These are phyloP conservation scores for Lampris megalopsis DNA, from an alignment of 2,113 vertebrate species.

Conservation along the genomic window DNA sequence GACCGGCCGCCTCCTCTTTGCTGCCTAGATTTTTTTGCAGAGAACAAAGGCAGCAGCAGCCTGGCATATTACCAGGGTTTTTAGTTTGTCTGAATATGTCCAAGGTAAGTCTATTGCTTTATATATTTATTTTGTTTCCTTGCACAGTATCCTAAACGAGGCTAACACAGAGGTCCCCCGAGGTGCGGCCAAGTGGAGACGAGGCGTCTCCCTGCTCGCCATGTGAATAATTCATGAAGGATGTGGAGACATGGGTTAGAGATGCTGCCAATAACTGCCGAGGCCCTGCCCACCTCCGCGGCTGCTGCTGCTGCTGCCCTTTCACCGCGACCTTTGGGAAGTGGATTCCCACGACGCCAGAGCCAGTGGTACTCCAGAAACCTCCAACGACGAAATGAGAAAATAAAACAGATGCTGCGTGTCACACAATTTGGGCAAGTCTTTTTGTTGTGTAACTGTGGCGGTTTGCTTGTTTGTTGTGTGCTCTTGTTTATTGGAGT, in stretches of 20 bases:
- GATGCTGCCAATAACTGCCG: slow-evolving; percentile 78
- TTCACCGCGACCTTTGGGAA: slow-evolving; percentile 79
- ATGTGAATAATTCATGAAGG: slow-evolving; percentile 80
- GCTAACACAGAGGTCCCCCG: slow-evolving; percentile 60
- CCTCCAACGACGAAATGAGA: slow-evolving; percentile 34
- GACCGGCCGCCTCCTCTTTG: neutral
- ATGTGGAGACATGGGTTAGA: slow-evolving; percentile 80
- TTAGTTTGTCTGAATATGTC: slow-evolving; percentile 50
- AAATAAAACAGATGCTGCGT: slow-evolving; percentile 15
- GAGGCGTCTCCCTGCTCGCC: slow-evolving; percentile 52
- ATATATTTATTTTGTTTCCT: slow-evolving; percentile 10
- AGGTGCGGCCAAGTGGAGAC: slow-evolving; percentile 65
- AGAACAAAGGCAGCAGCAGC: neutral
- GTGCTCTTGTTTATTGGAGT: no score
- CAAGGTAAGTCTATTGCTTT: slow-evolving; percentile 44
- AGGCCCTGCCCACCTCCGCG: slow-evolving; percentile 64
- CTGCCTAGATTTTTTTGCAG: slow-evolving; percentile 11
- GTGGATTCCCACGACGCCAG: slow-evolving; percentile 64
- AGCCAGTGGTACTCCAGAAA: slow-evolving; percentile 59
- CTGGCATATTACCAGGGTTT: slow-evolving; percentile 29
- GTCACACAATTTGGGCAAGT: neutral
- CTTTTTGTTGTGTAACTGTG: no score
- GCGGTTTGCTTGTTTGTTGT: no score
- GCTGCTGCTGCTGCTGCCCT: slow-evolving; percentile 58
- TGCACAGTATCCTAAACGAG: slow-evolving; percentile 61